phyloP scores from a whole-genome alignment of 2,888 invertebrate genomes.

The Sphaerophoria rueppellii region DNA sequence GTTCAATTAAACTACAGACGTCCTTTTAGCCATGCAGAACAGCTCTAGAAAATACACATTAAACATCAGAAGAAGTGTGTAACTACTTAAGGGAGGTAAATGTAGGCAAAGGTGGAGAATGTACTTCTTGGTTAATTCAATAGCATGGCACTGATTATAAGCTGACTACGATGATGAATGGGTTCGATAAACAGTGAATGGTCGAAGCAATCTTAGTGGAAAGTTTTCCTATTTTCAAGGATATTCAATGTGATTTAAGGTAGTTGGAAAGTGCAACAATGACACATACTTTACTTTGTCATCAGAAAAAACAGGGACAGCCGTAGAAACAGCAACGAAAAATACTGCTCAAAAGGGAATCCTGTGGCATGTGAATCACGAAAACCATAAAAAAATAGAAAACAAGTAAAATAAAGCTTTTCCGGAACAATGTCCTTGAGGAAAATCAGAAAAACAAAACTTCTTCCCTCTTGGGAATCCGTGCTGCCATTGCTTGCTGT shows the following conservation, averaged over 20 bases:
- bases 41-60: neutral
- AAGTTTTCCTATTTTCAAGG: no score
- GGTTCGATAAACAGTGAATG: neutral
- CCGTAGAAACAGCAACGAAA: neutral
- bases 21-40: neutral
- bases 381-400: neutral
- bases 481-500: neutral
- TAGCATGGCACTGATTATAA: neutral
- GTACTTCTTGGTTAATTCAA: neutral
- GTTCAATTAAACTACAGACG: slow-evolving; percentile 20
- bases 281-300: no score
- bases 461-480: neutral
- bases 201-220: no score
- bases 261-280: no score
- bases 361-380: slow-evolving; percentile 5
- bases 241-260: no score
- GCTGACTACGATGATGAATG: neutral
- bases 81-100: neutral
- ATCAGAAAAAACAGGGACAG: no score
- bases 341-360: slow-evolving; percentile 18
- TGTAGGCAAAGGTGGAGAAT: neutral
- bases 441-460: neutral
- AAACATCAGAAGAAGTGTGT: neutral
- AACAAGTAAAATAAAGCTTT: slow-evolving; percentile 12
- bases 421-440: neutral